Base-by-base conservation (phyloP, 2,113 vertebrate species). In the Bungarus multicinctus region DNA sequence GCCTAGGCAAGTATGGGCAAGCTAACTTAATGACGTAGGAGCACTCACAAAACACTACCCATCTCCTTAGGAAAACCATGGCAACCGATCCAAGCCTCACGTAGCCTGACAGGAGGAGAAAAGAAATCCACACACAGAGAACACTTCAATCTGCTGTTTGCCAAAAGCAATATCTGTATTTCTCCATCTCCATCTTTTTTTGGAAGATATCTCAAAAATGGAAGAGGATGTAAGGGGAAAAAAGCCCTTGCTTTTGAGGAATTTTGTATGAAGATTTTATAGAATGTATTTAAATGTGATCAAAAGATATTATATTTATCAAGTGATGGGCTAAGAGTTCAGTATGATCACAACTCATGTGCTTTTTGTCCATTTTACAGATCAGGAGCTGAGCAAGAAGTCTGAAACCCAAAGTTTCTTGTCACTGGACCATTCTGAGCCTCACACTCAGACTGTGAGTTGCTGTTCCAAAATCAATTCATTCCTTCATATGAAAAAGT, bases 61-160 rank as follows among this genome's bases (percentile, higher is more conserved):
- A 85, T 50, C 74, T 90, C 43, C 69, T 90, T 60, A 30, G 74
- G 54, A 90, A 90, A 93, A 93, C 92, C 88, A 93, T 93, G 92
- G 74, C 74, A 93, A 93, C 92, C 74, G 12, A 85, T 6, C 20
- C 54, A 90, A 93, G 54, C 74, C 88, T 57, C 88, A 85, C 5
- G 11, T 53, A 30, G 16, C 54, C 69, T 9, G 14, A 39, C 74
- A 27, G 23, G 27, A 52, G 30, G 55, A 69, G 30, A 81, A 39
- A 45, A 45, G 45, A 2, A 69, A 69, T 25, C 90, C 30, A 86
- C 88, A 52, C 43, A 58, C 39, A 2, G 20, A 50, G 27, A 43
- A 39, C 10, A 6, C 27, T 60, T 6, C 60, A 34, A 34, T 45
- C 45, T 39, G 43, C 27, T 55, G n/a, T 90, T 54, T 25, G 88